Evolutionary conservation across 1,140 invertebrate genomes (phyloP).

Genomic region (Epicauta chinensis): DNA sequence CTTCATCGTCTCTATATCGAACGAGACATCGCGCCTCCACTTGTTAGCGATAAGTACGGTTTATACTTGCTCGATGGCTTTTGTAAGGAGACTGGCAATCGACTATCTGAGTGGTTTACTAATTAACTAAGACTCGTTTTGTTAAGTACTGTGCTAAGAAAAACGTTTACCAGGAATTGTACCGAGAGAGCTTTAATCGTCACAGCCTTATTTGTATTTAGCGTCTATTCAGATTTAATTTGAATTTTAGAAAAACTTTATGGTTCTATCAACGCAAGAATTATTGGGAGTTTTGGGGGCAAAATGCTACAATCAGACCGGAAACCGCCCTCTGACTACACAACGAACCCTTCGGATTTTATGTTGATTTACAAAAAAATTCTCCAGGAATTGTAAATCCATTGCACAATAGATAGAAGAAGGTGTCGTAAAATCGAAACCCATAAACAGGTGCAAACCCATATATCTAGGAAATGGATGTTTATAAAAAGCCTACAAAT

Average conservation of each 20-base stretch:
- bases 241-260: too few relatives aligned
- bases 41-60: slow-evolving; percentile 23
- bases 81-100: slow-evolving; percentile 18
- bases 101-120: slow-evolving; percentile 27
- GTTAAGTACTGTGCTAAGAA: slow-evolving; percentile 30
- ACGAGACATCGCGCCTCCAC: slow-evolving; percentile 29
- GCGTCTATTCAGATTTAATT: too few relatives aligned
- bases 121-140: slow-evolving; percentile 35
- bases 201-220: slow-evolving; percentile 33
- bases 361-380: too few relatives aligned
- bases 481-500: too few relatives aligned
- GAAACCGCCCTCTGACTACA: too few relatives aligned
- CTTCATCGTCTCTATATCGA: slow-evolving; percentile 13
- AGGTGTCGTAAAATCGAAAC: slow-evolving; percentile 19
- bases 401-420: slow-evolving; percentile 16
- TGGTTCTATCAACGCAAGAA: too few relatives aligned
- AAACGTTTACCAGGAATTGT: slow-evolving; percentile 30
- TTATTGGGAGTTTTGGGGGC: too few relatives aligned
- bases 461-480: background rate
- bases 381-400: too few relatives aligned
- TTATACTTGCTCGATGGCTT: slow-evolving; percentile 22
- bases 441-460: slow-evolving; percentile 24
- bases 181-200: slow-evolving; percentile 20
- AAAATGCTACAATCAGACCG: too few relatives aligned
- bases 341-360: too few relatives aligned